A percentile compares a stretch with the other conserved stretches of the same genome.
Conservation (phyloP, 2,113 vertebrate genomes). For the Coturnix japonica region DNA sequence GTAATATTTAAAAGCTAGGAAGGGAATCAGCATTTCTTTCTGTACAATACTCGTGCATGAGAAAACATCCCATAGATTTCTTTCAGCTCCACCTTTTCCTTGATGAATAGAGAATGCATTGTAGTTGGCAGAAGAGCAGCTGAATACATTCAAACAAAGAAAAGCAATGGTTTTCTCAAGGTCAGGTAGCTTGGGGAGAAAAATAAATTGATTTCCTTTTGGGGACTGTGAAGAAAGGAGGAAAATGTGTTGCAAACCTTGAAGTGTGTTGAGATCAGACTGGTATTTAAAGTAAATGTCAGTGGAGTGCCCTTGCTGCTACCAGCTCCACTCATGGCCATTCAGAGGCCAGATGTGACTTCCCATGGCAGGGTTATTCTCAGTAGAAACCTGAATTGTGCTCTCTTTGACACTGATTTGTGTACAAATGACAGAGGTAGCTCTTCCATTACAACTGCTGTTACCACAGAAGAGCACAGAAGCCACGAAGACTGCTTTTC, state of each 20-base stretch:
- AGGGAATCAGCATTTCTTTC: background rate
- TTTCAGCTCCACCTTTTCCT: slow-evolving; percentile 3
- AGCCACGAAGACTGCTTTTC: background rate
- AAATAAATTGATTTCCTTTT: background rate
- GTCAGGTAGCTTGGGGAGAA: background rate
- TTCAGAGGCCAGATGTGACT: background rate
- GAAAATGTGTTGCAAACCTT: background rate
- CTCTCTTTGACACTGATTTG: background rate
- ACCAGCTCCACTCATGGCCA: background rate
- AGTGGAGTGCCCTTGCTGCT: background rate
- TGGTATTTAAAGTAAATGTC: slow-evolving; percentile 25
- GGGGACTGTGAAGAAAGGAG: background rate
- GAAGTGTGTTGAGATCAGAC: background rate
- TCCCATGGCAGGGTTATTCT: background rate
- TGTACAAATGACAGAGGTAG: background rate
- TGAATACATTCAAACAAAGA: background rate
- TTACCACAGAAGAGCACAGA: background rate
- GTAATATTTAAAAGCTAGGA: slow-evolving; percentile 9
- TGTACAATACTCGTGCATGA: fast-evolving
- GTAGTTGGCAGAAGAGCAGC: background rate
- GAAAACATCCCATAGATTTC: slow-evolving; percentile 16
- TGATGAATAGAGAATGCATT: background rate
- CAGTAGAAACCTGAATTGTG: background rate
- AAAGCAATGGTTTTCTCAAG: background rate
- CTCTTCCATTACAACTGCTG: background rate